Evolutionary conservation across 2,888 invertebrate species (phyloP).

Genomic region (Drosophila lacicola): DNA sequence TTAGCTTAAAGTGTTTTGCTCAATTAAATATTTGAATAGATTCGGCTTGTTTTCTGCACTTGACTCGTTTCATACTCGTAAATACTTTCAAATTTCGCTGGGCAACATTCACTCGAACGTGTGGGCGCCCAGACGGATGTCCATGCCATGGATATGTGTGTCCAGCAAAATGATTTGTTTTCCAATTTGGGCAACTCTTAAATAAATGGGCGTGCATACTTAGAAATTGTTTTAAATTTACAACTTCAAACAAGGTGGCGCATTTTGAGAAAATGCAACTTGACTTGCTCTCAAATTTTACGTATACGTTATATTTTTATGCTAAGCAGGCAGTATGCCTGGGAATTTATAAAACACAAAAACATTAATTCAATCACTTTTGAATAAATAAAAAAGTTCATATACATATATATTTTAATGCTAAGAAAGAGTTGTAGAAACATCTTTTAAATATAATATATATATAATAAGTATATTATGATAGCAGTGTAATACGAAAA

Average conservation of each 20-base stretch:
- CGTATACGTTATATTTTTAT: slow-evolving; percentile 16
- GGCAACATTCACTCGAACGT: slow-evolving; percentile 40
- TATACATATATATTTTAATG: no score
- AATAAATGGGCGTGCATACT: neutral
- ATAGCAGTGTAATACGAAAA: no score
- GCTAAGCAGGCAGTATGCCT: neutral
- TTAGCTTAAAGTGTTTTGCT: slow-evolving; percentile 37
- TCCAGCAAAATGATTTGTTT: slow-evolving; percentile 3
- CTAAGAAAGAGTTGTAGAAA: no score
- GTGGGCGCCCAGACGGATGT: slow-evolving; percentile 39
- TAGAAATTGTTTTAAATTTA: neutral
- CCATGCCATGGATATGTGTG: slow-evolving; percentile 3
- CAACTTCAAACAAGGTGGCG: no score
- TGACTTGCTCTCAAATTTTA: neutral
- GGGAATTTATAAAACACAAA: no score
- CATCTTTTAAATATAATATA: no score
- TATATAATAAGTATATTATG: no score
- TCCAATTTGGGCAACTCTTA: neutral
- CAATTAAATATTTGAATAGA: slow-evolving; percentile 70
- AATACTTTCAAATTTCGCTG: slow-evolving; percentile 61
- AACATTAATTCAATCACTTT: no score
- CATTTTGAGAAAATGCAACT: no score
- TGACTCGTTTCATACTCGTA: slow-evolving; percentile 17
- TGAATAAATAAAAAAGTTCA: no score
- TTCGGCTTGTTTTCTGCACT: slow-evolving; percentile 5